Evolutionary conservation across 2,113 vertebrate species (phyloP).

Genomic region (Glaucidium brasilianum): DNA sequence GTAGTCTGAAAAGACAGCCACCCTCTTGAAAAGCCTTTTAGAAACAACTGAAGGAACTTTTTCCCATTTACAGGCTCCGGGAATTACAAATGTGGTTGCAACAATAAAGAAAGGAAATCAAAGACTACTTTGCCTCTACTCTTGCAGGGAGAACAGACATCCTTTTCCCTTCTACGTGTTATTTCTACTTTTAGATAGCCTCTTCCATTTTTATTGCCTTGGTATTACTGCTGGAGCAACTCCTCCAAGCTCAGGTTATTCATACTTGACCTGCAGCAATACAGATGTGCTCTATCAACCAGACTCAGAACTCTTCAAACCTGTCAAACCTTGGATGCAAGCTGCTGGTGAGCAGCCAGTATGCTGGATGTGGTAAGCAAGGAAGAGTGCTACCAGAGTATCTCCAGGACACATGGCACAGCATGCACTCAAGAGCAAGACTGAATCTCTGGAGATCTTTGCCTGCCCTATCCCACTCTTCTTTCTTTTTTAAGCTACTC

Average conservation of each 20-base stretch:
- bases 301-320: not conserved
- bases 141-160: not conserved
- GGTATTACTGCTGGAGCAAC: not conserved
- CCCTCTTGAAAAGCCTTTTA: not conserved
- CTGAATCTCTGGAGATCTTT: not conserved
- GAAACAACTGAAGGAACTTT: not conserved
- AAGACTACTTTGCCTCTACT: not conserved
- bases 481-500: not conserved
- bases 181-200: not conserved
- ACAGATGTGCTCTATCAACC: not conserved
- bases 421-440: not conserved
- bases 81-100: not conserved
- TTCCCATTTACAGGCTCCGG: not conserved
- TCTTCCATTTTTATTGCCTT: not conserved
- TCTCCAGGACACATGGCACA: accelerated
- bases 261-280: not conserved
- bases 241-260: not conserved
- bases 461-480: not conserved
- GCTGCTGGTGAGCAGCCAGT: not conserved
- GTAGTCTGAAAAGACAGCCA: not conserved
- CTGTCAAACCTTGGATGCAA: not conserved
- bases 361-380: accelerated
- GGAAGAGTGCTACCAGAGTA: not conserved
- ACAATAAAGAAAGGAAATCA: not conserved
- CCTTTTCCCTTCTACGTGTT: not conserved